Conservation (phyloP, 2,113 vertebrate species). For the Pontoporia blainvillei region DNA sequence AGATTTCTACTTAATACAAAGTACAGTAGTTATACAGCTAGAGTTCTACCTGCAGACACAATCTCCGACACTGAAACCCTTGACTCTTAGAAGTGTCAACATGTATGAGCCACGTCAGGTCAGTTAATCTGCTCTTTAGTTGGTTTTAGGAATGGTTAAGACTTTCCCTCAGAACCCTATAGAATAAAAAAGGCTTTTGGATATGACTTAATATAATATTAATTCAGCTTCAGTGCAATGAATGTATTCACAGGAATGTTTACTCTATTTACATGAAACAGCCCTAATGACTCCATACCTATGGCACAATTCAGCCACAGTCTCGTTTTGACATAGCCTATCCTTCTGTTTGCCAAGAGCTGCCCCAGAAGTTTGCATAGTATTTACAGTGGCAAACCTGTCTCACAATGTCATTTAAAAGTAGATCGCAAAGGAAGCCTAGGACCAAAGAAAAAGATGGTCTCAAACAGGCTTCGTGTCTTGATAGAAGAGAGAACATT, state of each 20-base stretch:
- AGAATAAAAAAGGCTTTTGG: neutral
- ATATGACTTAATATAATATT: neutral
- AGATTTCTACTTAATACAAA: neutral
- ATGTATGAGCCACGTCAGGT: neutral
- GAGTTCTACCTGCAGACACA: neutral
- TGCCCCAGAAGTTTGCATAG: neutral
- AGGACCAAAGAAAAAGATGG: neutral
- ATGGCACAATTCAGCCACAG: neutral
- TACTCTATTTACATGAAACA: neutral
- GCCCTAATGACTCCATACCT: neutral
- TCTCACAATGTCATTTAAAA: neutral
- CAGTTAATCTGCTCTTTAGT: neutral
- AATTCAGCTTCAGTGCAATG: conserved; percentile 14
- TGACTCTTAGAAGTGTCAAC: neutral
- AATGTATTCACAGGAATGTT: neutral
- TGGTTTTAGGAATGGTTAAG: neutral
- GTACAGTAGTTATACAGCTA: neutral
- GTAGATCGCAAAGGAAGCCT: neutral
- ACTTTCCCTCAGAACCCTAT: neutral
- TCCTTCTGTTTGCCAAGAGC: conserved; percentile 28
- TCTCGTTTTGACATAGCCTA: neutral
- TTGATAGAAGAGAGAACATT: neutral
- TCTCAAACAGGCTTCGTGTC: neutral
- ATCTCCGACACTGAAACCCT: neutral
- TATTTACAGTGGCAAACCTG: neutral